Evolutionary conservation across 2,888 invertebrate genomes (phyloP).

Genomic region (Eilema sororculum): DNA sequence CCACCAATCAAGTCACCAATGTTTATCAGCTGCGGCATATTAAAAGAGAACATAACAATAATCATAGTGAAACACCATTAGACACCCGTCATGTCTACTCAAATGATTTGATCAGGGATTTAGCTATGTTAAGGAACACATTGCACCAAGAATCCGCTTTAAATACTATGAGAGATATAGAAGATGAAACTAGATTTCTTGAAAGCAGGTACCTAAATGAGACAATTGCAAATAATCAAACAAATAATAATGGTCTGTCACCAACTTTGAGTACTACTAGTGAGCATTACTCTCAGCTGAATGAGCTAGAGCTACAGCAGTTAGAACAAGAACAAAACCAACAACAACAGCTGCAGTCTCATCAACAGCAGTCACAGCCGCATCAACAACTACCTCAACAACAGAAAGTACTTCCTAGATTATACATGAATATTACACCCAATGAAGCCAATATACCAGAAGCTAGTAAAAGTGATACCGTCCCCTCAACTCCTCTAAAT

Average conservation of each 20-base stretch:
- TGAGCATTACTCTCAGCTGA: constrained; percentile 82
- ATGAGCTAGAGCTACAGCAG: constrained; percentile 69
- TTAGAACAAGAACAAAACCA: constrained; percentile 41
- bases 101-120: constrained; percentile 80
- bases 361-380: constrained; percentile 17
- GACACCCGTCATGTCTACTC: constrained; percentile 74
- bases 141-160: constrained; percentile 71
- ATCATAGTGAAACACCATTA: constrained; percentile 66
- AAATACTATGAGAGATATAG: constrained; percentile 76
- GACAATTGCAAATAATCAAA: constrained; percentile 44
- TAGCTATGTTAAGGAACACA: constrained; percentile 76
- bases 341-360: constrained; percentile 55
- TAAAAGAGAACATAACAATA: constrained; percentile 85
- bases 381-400: constrained; percentile 11
- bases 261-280: constrained; percentile 80
- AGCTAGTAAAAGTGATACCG: constrained; percentile 61
- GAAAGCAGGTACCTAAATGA: constrained; percentile 74
- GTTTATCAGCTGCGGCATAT: constrained; percentile 87
- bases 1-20: constrained; percentile 81
- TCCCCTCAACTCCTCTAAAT: constrained; percentile 73
- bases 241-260: constrained; percentile 63
- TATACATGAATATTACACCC: constrained; percentile 81
- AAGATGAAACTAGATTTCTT: constrained; percentile 76
- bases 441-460: constrained; percentile 64
- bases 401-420: constrained; percentile 61